Percentiles rank a stretch among this genome's conserved stretches.
Evolutionary conservation across 2,888 invertebrate genomes (phyloP).

Genomic region (Anodontia alba): DNA sequence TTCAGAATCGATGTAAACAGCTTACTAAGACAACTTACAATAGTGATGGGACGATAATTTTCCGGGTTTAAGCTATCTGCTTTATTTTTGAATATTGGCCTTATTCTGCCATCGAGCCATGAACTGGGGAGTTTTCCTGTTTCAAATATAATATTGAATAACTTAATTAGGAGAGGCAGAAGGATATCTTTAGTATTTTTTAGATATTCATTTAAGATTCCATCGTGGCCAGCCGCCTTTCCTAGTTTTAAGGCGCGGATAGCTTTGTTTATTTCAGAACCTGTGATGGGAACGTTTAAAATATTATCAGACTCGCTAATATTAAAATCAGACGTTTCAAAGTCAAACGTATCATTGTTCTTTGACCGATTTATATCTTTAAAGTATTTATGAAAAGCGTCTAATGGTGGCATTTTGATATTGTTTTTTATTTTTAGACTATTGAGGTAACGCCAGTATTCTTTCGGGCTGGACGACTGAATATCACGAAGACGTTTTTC

Average conservation of each 20-base stretch:
- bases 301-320: background rate
- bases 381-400: background rate
- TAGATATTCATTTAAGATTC: background rate
- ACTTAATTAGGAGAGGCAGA: too few species aligned
- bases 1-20: too few species aligned
- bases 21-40: too few species aligned
- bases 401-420: background rate
- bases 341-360: background rate
- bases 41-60: too few species aligned
- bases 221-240: too few species aligned
- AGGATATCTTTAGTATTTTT: conserved; percentile 8
- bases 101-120: too few species aligned
- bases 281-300: background rate
- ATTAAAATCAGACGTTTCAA: background rate
- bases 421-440: background rate
- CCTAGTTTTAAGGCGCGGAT: background rate
- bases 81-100: conserved; percentile 2
- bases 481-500: background rate
- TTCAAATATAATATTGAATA: too few species aligned
- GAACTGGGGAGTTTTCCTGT: too few species aligned
- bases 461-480: background rate
- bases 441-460: conserved; percentile 9
- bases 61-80: background rate
- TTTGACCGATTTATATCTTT: background rate
- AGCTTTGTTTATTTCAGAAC: background rate